phyloP scores from a whole-genome alignment of 1,140 invertebrate genomes.

The Acyrthosiphon pisum region DNA sequence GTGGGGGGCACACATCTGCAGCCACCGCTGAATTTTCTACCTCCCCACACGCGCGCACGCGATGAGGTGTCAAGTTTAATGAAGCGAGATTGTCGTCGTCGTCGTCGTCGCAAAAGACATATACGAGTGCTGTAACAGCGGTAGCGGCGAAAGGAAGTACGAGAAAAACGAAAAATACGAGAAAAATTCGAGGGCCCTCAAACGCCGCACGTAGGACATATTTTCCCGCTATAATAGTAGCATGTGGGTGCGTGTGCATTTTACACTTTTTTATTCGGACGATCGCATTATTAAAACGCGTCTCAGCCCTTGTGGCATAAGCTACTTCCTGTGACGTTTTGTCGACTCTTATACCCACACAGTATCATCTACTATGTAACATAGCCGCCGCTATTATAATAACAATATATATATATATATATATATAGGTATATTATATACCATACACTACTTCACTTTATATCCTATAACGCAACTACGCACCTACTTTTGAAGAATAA shows the following conservation, averaged over 20 bases:
- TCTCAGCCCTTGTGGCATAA: background rate
- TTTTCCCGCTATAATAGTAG: background rate
- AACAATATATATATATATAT: too few species aligned
- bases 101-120: background rate
- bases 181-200: background rate
- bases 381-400: background rate
- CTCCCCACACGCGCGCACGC: background rate
- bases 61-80: conserved; percentile 40
- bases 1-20: background rate
- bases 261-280: background rate
- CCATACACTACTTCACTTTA: background rate
- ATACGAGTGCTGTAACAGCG: background rate
- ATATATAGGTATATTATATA: too few species aligned
- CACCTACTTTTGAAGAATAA: background rate
- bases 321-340: background rate
- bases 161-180: background rate
- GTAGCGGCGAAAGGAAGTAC: background rate
- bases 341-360: background rate
- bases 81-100: conserved; percentile 35
- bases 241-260: too few species aligned
- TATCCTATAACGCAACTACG: too few species aligned
- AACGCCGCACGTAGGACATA: background rate
- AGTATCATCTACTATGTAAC: background rate
- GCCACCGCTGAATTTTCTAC: background rate
- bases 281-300: background rate